A percentile compares a stretch with the other conserved stretches of the same genome.
phyloP scores from a whole-genome alignment of 2,113 vertebrate genomes.

The Hyperopisus bebe region DNA sequence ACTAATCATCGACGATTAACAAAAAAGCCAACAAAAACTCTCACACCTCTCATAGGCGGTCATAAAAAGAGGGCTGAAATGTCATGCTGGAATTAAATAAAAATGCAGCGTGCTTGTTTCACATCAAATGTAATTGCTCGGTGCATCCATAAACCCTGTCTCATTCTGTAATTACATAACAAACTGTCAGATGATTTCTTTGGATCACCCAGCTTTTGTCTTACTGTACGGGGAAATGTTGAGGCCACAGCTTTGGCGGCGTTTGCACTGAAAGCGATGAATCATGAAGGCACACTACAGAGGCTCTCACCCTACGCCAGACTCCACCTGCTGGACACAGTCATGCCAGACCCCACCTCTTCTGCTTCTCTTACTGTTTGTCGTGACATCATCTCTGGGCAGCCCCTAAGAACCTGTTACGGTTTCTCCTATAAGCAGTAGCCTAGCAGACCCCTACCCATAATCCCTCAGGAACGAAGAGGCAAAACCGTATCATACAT shows the following conservation, averaged over 20 bases:
- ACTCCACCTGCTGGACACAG: not conserved
- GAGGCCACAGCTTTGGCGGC: not conserved
- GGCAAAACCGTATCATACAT: not conserved
- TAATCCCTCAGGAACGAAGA: not conserved
- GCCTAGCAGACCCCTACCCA: not conserved
- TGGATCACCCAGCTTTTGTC: not conserved
- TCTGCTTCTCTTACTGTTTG: not conserved
- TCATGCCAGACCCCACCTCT: not conserved
- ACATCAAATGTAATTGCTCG: not conserved
- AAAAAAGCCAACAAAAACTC: constrained; percentile 19
- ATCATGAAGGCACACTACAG: not conserved
- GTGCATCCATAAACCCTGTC: not conserved
- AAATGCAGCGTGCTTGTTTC: not conserved
- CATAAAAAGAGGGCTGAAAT: not conserved
- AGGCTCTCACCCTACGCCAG: not conserved
- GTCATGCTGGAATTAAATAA: not conserved
- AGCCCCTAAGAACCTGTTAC: not conserved
- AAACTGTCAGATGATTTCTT: not conserved
- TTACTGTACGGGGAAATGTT: not conserved
- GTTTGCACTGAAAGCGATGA: not conserved
- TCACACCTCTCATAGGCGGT: constrained; percentile 21
- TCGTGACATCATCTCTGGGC: not conserved
- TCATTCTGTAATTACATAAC: not conserved
- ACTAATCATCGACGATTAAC: constrained; percentile 14
- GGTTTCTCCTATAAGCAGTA: not conserved